These are phyloP conservation scores for Papilio demoleus DNA, from an alignment of 2,888 invertebrate species.

Conservation along the genomic window DNA sequence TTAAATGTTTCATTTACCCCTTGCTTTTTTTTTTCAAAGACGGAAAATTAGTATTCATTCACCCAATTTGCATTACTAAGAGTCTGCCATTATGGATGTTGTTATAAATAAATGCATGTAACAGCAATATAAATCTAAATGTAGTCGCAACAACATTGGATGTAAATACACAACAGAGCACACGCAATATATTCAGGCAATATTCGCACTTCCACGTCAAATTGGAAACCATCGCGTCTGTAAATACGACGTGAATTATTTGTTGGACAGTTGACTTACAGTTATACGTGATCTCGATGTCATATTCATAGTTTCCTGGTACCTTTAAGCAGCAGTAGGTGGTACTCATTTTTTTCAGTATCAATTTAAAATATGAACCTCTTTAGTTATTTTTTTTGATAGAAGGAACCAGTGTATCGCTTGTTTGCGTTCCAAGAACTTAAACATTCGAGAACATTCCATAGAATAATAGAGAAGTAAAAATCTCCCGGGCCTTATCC, in stretches of 20 bases:
- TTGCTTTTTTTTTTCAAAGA: background rate
- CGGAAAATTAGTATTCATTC: background rate
- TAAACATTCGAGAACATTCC: too few species aligned
- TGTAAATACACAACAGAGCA: slow-evolving; percentile 40
- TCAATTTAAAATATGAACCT: too few species aligned
- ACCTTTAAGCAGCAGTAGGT: background rate
- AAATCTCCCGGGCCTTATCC: too few species aligned
- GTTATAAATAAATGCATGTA: slow-evolving; percentile 25
- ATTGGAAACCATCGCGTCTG: slow-evolving; percentile 56
- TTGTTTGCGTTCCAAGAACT: too few species aligned
- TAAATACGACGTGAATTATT: slow-evolving; percentile 63
- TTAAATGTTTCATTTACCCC: background rate
- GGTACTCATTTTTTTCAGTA: background rate
- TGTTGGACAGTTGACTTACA: slow-evolving; percentile 44
- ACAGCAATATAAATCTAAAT: slow-evolving; percentile 36
- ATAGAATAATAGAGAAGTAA: too few species aligned
- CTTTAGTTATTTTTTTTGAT: too few species aligned
- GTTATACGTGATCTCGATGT: slow-evolving; percentile 14
- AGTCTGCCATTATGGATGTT: background rate
- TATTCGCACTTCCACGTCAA: slow-evolving; percentile 53
- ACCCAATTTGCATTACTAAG: background rate
- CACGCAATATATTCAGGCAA: slow-evolving; percentile 43
- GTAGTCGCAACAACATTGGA: slow-evolving; percentile 37
- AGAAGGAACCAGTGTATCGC: too few species aligned
- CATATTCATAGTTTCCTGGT: background rate